Percentiles rank a stretch among this genome's conserved stretches.
Evolutionary conservation across 1,140 invertebrate species (phyloP).

Genomic region (Bombus huntii): DNA sequence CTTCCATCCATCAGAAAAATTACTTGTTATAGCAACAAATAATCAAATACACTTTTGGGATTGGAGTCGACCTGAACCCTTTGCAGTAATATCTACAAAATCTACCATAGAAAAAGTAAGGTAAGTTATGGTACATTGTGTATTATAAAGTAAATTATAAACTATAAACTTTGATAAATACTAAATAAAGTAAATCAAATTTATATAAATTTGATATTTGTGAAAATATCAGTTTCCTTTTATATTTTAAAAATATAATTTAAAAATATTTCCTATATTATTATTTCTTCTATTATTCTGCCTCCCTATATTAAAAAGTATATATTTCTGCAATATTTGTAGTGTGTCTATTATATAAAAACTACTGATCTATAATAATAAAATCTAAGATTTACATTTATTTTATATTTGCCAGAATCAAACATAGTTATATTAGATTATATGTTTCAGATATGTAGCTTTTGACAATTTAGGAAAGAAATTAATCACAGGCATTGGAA

Average conservation of each 20-base stretch:
- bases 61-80: constrained; percentile 91
- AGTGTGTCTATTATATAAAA: too few species aligned
- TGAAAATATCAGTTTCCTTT: too few species aligned
- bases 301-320: too few species aligned
- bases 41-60: constrained; percentile 96
- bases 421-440: background rate
- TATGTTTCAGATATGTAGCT: constrained; percentile 88
- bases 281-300: too few species aligned
- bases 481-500: constrained; percentile 93
- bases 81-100: constrained; percentile 87
- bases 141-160: constrained; percentile 24
- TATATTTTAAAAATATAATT: too few species aligned
- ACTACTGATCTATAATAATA: too few species aligned
- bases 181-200: background rate
- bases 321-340: too few species aligned
- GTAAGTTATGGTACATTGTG: constrained; percentile 77
- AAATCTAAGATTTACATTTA: constrained; percentile 4
- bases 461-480: constrained; percentile 93
- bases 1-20: constrained; percentile 92
- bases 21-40: constrained; percentile 92
- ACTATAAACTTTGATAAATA: background rate
- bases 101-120: constrained; percentile 90
- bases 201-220: too few species aligned
- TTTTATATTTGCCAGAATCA: constrained; percentile 24
- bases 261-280: too few species aligned